Base-by-base conservation (phyloP, 92 coral and sea anemone species). In the Epizoanthus fatuus region DNA sequence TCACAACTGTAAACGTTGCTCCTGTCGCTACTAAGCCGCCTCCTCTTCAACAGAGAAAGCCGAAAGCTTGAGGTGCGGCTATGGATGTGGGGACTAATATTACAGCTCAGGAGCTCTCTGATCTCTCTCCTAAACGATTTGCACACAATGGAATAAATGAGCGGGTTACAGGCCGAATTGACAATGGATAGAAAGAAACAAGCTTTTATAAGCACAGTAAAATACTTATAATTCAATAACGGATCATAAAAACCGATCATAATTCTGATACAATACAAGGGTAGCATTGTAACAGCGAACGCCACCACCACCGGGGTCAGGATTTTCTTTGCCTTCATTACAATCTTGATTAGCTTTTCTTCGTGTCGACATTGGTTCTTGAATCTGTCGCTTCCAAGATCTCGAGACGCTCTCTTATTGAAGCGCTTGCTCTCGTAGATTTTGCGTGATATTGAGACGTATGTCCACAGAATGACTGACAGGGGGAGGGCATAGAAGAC, bases 261-360 rank as follows among this genome's bases (percentile, higher is more conserved):
- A 19, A 25, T 19, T 7, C 19, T 72, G 22, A 72, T 20, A 4
- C 10, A 17, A 16, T 72, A 22, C 20, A 72, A 3, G 1, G 77
- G 77, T 3, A 72, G 1, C 77, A 47, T 72, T 19, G 77, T 45
- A 2, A 72, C 12, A 51, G 77, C 77, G 11, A 72, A 72, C 40
- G 13, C 77, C 15, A 72, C 29, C 39, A 72, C 77, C 35, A 72
- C 77, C 11, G 77, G 77, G 14, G 77, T 72, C 58, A 72, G 77
- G 52, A 72, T 72, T 72, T 52, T 47, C n/a, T 37, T 72, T 9
- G 77, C 77, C 32, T 20, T 72, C 60, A 72, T 47, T 10, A 72
- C 77, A 51, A 51, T 47, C 77, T 72, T 72, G 51, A 72, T 72
- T 6, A 62, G 77, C 14, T 72, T 72, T 39, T 72, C n/a, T 72